Evolutionary conservation across 2,113 vertebrate species (phyloP).

Genomic region (Hemibagrus wyckioides): DNA sequence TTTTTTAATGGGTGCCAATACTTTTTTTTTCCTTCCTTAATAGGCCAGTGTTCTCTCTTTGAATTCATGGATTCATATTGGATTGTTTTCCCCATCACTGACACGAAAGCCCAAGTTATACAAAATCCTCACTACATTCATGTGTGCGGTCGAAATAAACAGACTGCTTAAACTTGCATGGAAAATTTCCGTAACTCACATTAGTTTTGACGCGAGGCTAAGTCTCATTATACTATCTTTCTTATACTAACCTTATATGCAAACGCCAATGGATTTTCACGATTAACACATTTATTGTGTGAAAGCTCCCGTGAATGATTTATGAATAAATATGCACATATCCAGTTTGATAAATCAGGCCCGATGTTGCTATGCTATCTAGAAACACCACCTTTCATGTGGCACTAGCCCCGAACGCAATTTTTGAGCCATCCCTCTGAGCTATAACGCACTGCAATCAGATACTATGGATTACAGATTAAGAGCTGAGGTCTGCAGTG

Average conservation of each 20-base stretch:
- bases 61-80: background rate
- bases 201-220: background rate
- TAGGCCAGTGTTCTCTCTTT: background rate
- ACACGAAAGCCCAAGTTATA: background rate
- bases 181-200: background rate
- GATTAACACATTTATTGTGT: background rate
- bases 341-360: background rate
- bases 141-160: background rate
- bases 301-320: background rate
- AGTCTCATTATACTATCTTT: background rate
- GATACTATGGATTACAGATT: background rate
- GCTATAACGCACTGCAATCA: background rate
- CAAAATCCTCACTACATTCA: background rate
- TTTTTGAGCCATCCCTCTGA: background rate
- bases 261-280: background rate
- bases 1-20: background rate
- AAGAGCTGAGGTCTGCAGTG: background rate
- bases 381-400: background rate
- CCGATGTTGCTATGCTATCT: background rate
- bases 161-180: background rate
- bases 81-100: background rate
- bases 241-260: background rate
- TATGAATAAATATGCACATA: background rate
- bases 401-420: background rate
- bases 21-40: background rate